A percentile compares a stretch with the other conserved stretches of the same genome.
Conservation (phyloP, 2,888 invertebrate genomes). For the Dichetophora obliterata region DNA sequence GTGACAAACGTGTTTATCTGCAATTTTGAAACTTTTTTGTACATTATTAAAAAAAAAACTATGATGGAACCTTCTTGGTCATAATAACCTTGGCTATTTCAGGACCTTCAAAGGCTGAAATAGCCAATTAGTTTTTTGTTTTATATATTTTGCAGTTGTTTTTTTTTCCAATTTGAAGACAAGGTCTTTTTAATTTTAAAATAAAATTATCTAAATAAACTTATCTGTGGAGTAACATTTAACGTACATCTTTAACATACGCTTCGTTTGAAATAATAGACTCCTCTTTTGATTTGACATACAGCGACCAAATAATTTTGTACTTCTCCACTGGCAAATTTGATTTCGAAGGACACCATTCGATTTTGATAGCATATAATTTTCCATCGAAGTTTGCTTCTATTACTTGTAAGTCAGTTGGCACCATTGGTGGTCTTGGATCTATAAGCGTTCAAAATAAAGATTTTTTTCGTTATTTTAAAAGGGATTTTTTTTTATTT, state of each 20-base stretch:
- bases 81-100: no score
- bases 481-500: no score
- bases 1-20: no score
- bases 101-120: no score
- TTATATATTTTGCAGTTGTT: no score
- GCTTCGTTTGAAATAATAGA: conserved; percentile 63
- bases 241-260: conserved; percentile 65
- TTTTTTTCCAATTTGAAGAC: no score
- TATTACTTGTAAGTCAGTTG: conserved; percentile 62
- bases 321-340: conserved; percentile 80
- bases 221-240: not conserved
- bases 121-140: no score
- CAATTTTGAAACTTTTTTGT: no score
- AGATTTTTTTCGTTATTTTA: no score
- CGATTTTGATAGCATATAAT: conserved; percentile 74
- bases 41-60: no score
- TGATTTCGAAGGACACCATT: conserved; percentile 79
- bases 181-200: no score
- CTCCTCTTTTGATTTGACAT: conserved; percentile 73
- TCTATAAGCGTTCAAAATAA: conserved; percentile 53
- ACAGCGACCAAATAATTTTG: conserved; percentile 81
- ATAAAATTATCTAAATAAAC: conserved; percentile 2
- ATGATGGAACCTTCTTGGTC: no score
- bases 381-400: conserved; percentile 65
- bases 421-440: conserved; percentile 66